Conservation (phyloP, 2,888 invertebrate species). For the Pseudococcus viburni region DNA sequence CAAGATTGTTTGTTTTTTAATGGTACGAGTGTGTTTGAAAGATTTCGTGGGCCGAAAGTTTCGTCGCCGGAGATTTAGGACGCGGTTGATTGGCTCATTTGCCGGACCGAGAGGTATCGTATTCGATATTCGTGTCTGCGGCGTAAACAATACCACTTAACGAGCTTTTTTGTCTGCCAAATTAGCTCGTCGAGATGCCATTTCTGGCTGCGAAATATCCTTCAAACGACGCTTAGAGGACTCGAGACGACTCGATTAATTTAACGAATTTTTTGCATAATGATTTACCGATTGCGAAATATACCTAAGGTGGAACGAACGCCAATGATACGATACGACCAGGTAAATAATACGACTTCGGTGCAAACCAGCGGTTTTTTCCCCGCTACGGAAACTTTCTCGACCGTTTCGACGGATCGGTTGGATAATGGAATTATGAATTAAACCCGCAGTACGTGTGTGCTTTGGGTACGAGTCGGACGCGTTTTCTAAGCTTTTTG, state of each 20-base stretch:
- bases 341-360: background rate
- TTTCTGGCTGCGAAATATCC: background rate
- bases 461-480: constrained; percentile 1
- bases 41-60: background rate
- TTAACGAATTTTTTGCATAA: background rate
- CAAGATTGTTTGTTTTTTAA: background rate
- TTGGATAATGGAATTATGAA: constrained; percentile 23
- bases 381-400: background rate
- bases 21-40: background rate
- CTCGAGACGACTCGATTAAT: constrained; percentile 6
- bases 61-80: background rate
- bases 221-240: constrained; percentile 29
- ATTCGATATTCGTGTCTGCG: too few relatives aligned
- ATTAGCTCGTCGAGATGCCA: background rate
- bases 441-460: constrained; percentile 39
- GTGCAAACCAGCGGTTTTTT: background rate
- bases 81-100: background rate
- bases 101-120: background rate
- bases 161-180: constrained; percentile 7
- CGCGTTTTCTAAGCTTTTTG: background rate
- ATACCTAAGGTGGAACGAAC: background rate
- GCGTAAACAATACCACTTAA: background rate
- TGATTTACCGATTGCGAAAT: background rate
- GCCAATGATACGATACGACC: background rate
- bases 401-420: background rate